phyloP scores from a whole-genome alignment of 1,140 invertebrate species.

The Bombus huntii region DNA sequence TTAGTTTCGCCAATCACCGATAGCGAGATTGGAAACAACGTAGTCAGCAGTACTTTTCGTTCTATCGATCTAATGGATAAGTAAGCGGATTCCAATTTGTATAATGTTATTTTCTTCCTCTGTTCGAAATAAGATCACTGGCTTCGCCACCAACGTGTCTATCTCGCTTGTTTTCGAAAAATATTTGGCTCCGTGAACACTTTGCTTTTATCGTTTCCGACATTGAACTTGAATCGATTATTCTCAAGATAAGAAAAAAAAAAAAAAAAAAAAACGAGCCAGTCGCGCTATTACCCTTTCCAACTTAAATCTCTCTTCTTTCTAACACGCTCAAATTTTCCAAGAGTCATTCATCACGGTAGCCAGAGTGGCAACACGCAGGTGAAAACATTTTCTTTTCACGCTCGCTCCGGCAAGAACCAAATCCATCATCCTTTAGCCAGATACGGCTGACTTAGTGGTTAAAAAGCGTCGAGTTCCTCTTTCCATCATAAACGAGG shows the following conservation, averaged over 20 bases:
- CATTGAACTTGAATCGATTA: not conserved
- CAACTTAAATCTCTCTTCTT: not conserved
- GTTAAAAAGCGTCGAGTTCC: not conserved
- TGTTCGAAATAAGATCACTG: too few species aligned
- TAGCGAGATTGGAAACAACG: too few species aligned
- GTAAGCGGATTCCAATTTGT: too few species aligned
- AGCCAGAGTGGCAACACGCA: not conserved
- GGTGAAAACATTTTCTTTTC: slow-evolving; percentile 14
- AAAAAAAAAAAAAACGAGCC: too few species aligned
- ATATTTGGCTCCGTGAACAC: too few species aligned
- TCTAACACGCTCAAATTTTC: not conserved
- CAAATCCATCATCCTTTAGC: slow-evolving; percentile 8
- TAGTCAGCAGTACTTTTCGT: too few species aligned
- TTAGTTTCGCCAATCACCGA: too few species aligned
- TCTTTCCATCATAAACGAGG: not conserved
- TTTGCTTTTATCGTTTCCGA: not conserved
- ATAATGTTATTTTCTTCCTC: too few species aligned
- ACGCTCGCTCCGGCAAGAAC: slow-evolving; percentile 1
- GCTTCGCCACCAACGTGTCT: too few species aligned
- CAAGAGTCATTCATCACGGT: not conserved
- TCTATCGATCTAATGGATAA: too few species aligned
- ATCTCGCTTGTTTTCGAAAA: too few species aligned
- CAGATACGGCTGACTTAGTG: not conserved
- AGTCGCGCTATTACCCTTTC: not conserved
- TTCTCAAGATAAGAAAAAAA: not conserved